Conservation (phyloP, 1,140 invertebrate species). For the Hylaeus anthracinus region DNA sequence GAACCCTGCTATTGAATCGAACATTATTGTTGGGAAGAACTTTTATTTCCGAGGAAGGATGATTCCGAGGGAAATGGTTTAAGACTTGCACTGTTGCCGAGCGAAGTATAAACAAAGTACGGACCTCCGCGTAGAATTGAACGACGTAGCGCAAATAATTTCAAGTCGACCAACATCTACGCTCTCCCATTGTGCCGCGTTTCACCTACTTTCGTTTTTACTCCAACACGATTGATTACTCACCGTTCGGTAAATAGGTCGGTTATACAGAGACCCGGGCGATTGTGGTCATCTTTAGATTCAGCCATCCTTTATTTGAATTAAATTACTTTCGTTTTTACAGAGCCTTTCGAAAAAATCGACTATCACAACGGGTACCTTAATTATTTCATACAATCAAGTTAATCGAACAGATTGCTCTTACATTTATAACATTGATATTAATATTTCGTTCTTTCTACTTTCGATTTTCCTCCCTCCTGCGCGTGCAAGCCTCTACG, state of each 20-base stretch:
- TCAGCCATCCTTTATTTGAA: background rate
- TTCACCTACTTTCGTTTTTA: slow-evolving; percentile 39
- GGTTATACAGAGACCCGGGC: background rate
- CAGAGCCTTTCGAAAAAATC: too few relatives aligned
- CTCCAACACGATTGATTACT: slow-evolving; percentile 28
- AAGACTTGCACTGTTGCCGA: background rate
- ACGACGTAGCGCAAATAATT: background rate
- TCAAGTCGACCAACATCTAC: background rate
- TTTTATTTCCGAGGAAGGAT: slow-evolving; percentile 10
- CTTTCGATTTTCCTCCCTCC: too few relatives aligned
- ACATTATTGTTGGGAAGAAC: background rate
- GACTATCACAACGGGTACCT: too few relatives aligned
- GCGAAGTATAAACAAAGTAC: background rate
- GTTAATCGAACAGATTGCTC: too few relatives aligned
- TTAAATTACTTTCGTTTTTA: background rate
- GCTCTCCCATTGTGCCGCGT: background rate
- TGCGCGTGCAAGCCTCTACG: too few relatives aligned
- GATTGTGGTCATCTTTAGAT: background rate
- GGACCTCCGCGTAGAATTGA: background rate
- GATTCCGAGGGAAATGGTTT: slow-evolving; percentile 11
- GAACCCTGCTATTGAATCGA: slow-evolving; percentile 4
- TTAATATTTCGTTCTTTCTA: too few relatives aligned
- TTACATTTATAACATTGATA: too few relatives aligned
- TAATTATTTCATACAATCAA: too few relatives aligned
- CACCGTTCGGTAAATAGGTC: background rate